Evolutionary conservation across 2,113 vertebrate genomes (phyloP).

Genomic region (Suncus etruscus): DNA sequence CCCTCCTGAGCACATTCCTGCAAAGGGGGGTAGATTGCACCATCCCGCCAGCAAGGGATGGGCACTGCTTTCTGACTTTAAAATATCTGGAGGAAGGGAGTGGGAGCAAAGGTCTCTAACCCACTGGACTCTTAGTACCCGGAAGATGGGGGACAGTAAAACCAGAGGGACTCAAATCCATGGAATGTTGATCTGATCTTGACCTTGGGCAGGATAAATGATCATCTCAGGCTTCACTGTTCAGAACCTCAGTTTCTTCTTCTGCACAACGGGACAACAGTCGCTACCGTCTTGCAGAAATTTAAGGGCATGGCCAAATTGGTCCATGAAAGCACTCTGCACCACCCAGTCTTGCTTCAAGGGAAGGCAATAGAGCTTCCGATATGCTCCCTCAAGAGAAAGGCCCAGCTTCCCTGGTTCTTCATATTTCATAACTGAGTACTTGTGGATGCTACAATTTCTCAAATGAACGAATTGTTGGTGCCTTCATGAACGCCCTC

Average conservation of each 20-base stretch:
- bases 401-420: not conserved
- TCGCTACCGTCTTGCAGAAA: not conserved
- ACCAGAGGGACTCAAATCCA: not conserved
- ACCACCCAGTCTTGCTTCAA: not conserved
- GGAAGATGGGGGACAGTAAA: no score
- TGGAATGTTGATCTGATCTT: not conserved
- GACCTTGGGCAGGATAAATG: not conserved
- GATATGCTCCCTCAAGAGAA: not conserved
- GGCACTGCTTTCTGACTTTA: not conserved
- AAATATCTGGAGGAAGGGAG: not conserved
- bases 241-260: not conserved
- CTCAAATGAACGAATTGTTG: not conserved
- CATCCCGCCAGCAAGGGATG: constrained; percentile 1
- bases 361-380: not conserved
- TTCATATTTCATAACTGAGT: not conserved
- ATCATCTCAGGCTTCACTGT: constrained; percentile 3
- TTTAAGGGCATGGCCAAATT: not conserved
- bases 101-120: not conserved
- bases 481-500: not conserved
- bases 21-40: constrained; percentile 60
- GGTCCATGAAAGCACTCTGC: not conserved
- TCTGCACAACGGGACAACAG: not conserved
- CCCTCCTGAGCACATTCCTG: constrained; percentile 35
- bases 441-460: no score
- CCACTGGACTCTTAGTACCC: not conserved